Evolutionary conservation across 2,113 vertebrate genomes (phyloP).

Genomic region (Nasalis larvatus): DNA sequence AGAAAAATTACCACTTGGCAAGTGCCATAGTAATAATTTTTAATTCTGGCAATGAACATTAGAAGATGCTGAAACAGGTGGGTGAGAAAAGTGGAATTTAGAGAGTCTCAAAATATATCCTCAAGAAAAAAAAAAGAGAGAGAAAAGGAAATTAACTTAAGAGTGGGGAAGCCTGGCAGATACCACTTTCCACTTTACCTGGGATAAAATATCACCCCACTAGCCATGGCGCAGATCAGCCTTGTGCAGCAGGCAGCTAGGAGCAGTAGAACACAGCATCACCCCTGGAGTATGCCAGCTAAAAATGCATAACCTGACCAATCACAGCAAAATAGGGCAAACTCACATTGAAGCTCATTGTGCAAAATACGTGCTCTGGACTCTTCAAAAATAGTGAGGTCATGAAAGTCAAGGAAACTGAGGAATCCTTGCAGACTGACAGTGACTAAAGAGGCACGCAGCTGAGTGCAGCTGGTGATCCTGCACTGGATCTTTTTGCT

Average conservation of each 20-base stretch:
- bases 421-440: not conserved
- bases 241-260: rapidly evolving
- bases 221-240: no score
- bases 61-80: not conserved
- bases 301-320: not conserved
- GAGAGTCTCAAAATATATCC: not conserved
- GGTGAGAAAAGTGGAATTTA: not conserved
- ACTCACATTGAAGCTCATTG: rapidly evolving
- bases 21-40: not conserved
- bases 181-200: not conserved
- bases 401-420: not conserved
- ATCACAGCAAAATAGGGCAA: not conserved
- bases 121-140: not conserved
- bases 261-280: not conserved
- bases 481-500: not conserved
- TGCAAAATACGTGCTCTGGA: rapidly evolving
- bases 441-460: not conserved
- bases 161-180: not conserved
- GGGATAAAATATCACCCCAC: not conserved
- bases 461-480: rapidly evolving
- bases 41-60: no score
- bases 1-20: not conserved
- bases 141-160: not conserved
- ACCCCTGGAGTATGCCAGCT: not conserved
- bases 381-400: not conserved